A percentile compares a stretch with the other conserved stretches of the same genome.
These are phyloP conservation scores for Lepus americanus DNA, from an alignment of 2,113 vertebrate genomes.

Conservation along the genomic window DNA sequence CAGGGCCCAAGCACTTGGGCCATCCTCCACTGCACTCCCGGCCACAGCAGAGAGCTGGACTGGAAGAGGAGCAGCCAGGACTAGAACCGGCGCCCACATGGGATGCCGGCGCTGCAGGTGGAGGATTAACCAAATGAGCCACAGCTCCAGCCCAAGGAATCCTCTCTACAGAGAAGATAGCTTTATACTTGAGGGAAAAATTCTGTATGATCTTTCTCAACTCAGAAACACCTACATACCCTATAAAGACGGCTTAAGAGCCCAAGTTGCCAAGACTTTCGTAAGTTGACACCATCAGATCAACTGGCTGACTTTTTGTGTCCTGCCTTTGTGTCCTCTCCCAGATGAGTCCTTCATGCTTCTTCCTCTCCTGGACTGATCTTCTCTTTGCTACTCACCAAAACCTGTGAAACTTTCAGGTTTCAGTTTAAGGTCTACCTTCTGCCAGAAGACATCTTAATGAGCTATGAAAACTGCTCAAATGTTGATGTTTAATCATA, in stretches of 20 bases:
- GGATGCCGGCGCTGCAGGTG: too few species aligned
- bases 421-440: slow-evolving; percentile 25
- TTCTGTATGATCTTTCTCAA: neutral
- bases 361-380: neutral
- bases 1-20: too few species aligned
- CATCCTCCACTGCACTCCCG: too few species aligned
- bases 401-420: neutral
- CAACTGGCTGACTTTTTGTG: neutral
- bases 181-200: neutral
- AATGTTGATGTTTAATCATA: neutral
- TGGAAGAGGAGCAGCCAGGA: too few species aligned
- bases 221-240: neutral
- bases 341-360: too few species aligned
- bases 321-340: neutral
- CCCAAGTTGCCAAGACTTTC: neutral
- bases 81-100: too few species aligned
- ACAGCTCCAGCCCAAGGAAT: too few species aligned
- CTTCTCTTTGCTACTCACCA: neutral
- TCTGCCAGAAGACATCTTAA: neutral
- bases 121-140: neutral
- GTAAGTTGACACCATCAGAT: neutral
- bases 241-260: neutral
- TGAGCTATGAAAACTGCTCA: slow-evolving; percentile 3
- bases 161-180: neutral
- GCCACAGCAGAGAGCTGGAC: too few species aligned